A percentile compares a stretch with the other conserved stretches of the same genome.
phyloP scores from a whole-genome alignment of 2,888 invertebrate species.

The Conchocele bisecta region DNA sequence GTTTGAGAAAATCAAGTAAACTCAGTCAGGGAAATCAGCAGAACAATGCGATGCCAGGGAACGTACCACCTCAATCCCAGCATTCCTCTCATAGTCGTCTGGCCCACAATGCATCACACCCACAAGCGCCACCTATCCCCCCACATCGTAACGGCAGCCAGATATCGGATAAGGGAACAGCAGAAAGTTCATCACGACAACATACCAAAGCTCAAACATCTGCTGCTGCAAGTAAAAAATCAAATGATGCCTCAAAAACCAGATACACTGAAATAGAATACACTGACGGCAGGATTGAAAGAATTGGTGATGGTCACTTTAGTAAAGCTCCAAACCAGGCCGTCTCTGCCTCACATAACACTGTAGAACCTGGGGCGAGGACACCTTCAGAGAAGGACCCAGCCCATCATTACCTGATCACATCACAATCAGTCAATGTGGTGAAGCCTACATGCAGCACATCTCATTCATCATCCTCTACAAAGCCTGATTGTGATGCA shows the following conservation, averaged over 20 bases:
- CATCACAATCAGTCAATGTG: constrained; percentile 72
- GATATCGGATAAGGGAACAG: constrained; percentile 18
- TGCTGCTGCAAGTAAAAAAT: constrained; percentile 26
- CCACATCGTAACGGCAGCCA: constrained; percentile 55
- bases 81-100: constrained; percentile 40
- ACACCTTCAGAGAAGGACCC: constrained; percentile 44
- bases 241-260: constrained; percentile 40
- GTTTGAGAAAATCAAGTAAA: constrained; percentile 9
- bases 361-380: constrained; percentile 15
- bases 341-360: constrained; percentile 25
- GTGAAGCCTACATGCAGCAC: constrained; percentile 75
- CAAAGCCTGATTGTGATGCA: constrained; percentile 72
- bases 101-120: constrained; percentile 21
- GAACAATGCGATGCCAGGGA: neutral
- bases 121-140: constrained; percentile 55
- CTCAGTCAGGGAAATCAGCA: neutral
- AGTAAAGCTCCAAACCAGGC: constrained; percentile 58
- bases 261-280: constrained; percentile 68
- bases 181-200: constrained; percentile 19
- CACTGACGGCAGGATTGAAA: constrained; percentile 62
- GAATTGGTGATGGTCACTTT: constrained; percentile 65
- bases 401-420: constrained; percentile 53
- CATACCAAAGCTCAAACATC: constrained; percentile 11
- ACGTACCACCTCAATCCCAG: constrained; percentile 22
- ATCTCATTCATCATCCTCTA: constrained; percentile 54